These are phyloP conservation scores for Aurelia aurita DNA, from an alignment of 30 jellyfish, hydroid and myxozoan species.

Conservation along the genomic window DNA sequence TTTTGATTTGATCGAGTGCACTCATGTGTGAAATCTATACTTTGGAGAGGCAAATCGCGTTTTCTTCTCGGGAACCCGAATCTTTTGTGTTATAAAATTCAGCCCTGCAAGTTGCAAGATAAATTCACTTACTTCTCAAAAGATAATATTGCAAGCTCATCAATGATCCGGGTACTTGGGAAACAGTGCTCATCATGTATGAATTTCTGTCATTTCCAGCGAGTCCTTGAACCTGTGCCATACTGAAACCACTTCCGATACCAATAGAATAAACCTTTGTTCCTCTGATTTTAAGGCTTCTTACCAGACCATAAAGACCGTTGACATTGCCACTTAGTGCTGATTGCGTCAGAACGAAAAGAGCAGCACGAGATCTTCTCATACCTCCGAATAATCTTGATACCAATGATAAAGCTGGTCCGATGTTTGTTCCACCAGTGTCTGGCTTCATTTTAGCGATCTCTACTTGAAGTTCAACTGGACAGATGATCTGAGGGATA, in stretches of 20 bases:
- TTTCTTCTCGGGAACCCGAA: background rate
- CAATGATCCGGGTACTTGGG: conserved; percentile 34
- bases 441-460: conserved; percentile 51
- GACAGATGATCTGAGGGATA: conserved; percentile 42
- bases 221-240: conserved; percentile 31
- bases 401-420: conserved; percentile 43
- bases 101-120: background rate
- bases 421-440: conserved; percentile 48
- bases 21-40: too few relatives aligned
- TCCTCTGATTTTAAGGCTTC: conserved; percentile 14
- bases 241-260: conserved; percentile 27
- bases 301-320: conserved; percentile 8
- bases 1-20: too few relatives aligned
- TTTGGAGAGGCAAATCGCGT: too few relatives aligned
- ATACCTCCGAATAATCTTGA: conserved; percentile 20
- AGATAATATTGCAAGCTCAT: conserved; percentile 51
- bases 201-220: conserved; percentile 32
- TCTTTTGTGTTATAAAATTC: background rate
- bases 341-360: conserved; percentile 46
- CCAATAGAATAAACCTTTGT: conserved; percentile 20
- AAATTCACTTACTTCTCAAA: conserved; percentile 44
- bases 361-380: conserved; percentile 18
- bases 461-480: conserved; percentile 37
- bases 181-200: background rate
- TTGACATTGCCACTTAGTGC: conserved; percentile 30